These are phyloP conservation scores for Platyura marginata DNA, from an alignment of 1,140 invertebrate genomes.

Conservation along the genomic window DNA sequence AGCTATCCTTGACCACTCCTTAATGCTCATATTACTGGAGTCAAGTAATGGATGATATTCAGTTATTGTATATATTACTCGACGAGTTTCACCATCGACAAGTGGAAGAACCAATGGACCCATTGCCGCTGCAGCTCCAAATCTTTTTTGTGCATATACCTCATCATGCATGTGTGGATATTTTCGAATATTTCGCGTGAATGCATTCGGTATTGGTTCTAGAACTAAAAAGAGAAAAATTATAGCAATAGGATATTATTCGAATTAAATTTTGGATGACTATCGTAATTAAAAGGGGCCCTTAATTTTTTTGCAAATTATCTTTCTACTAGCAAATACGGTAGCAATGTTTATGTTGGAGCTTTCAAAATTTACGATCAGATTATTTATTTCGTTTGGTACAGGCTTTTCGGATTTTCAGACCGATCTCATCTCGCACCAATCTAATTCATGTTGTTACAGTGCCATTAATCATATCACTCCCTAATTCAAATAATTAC, in stretches of 20 bases:
- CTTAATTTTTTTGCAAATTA: too few species aligned
- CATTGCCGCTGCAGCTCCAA: conserved; percentile 25
- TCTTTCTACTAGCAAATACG: too few species aligned
- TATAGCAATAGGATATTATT: background rate
- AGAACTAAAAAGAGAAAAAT: conserved; percentile 28
- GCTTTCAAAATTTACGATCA: too few species aligned
- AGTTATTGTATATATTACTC: conserved; percentile 60
- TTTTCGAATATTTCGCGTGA: conserved; percentile 35
- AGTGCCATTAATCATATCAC: too few species aligned
- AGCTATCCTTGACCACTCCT: conserved; percentile 81
- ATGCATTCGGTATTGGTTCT: conserved; percentile 36
- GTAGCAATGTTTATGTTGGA: too few species aligned
- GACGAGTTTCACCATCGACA: conserved; percentile 15
- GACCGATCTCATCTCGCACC: too few species aligned
- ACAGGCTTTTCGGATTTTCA: too few species aligned
- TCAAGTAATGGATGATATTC: conserved; percentile 83
- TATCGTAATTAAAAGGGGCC: too few species aligned
- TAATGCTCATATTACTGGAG: conserved; percentile 83
- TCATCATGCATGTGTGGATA: conserved; percentile 62
- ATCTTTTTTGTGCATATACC: conserved; percentile 33
- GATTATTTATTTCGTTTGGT: too few species aligned
- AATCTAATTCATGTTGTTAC: too few species aligned
- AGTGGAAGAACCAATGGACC: conserved; percentile 47
- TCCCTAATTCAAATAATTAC: too few species aligned
- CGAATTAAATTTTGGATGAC: background rate